These are phyloP conservation scores for Turritopsis rubra DNA, from an alignment of 30 jellyfish, hydroid and myxozoan species.

Conservation along the genomic window DNA sequence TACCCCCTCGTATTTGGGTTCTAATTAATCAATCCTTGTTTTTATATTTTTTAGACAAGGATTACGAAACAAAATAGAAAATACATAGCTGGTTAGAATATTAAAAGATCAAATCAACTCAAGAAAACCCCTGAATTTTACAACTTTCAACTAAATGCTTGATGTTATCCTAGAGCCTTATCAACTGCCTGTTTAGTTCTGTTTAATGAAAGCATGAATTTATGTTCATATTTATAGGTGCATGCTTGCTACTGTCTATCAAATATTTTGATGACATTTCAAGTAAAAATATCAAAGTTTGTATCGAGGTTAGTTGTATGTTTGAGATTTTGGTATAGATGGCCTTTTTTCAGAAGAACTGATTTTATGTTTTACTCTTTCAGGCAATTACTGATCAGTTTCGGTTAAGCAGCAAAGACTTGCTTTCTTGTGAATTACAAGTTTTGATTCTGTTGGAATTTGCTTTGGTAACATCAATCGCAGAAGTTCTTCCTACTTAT, in stretches of 20 bases:
- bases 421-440: conserved; percentile 60
- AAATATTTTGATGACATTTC: conserved; percentile 71
- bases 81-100: conserved; percentile 65
- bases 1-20: neutral
- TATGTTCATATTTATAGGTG: conserved; percentile 41
- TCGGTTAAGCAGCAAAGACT: conserved; percentile 61
- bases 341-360: neutral
- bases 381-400: conserved; percentile 67
- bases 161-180: no score
- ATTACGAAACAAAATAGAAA: conserved; percentile 68
- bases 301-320: conserved; percentile 55
- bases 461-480: conserved; percentile 47
- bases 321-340: neutral
- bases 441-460: conserved; percentile 70
- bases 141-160: no score
- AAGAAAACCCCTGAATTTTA: no score
- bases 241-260: conserved; percentile 76
- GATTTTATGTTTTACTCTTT: neutral
- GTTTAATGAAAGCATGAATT: no score
- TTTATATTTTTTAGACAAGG: conserved; percentile 40
- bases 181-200: no score
- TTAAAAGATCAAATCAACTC: neutral
- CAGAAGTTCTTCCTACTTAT: conserved; percentile 57
- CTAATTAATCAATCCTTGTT: neutral
- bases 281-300: conserved; percentile 36